phyloP scores from a whole-genome alignment of 2,888 invertebrate species.

The Oconnorella tubifera region DNA sequence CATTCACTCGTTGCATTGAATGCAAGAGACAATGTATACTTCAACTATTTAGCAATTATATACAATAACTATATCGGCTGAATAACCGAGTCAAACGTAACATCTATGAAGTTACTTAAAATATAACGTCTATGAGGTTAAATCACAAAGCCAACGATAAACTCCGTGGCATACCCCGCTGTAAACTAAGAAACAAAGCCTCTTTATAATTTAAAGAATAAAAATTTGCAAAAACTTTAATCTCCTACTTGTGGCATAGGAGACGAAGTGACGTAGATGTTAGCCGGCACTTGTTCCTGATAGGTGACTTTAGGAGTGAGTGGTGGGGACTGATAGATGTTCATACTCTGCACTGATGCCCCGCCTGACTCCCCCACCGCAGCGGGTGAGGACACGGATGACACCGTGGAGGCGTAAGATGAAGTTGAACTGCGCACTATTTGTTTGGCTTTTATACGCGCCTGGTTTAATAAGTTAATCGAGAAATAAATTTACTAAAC shows the following conservation, averaged over 20 bases:
- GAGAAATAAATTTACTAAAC: no score
- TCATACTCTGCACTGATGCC: not conserved
- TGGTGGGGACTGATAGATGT: conserved; percentile 1
- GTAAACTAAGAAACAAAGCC: not conserved
- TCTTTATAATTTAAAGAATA: not conserved
- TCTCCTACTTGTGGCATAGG: not conserved
- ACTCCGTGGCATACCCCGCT: not conserved
- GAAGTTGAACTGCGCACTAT: conserved; percentile 62
- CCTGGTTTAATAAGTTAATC: no score
- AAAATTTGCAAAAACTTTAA: no score
- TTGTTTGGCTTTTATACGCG: conserved; percentile 81
- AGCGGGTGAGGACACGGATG: conserved; percentile 1
- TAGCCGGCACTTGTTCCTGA: not conserved
- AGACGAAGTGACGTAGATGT: not conserved
- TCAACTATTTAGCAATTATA: no score
- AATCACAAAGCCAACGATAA: not conserved
- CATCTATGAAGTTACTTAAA: no score
- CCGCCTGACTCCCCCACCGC: not conserved
- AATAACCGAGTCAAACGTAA: no score
- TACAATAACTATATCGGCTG: no score
- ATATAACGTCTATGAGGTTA: no score
- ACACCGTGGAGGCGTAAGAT: not conserved
- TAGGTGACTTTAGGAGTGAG: not conserved
- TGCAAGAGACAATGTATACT: no score
- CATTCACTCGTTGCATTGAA: no score